phyloP scores from a whole-genome alignment of 2,888 invertebrate species.

The Nysson spinosus region DNA sequence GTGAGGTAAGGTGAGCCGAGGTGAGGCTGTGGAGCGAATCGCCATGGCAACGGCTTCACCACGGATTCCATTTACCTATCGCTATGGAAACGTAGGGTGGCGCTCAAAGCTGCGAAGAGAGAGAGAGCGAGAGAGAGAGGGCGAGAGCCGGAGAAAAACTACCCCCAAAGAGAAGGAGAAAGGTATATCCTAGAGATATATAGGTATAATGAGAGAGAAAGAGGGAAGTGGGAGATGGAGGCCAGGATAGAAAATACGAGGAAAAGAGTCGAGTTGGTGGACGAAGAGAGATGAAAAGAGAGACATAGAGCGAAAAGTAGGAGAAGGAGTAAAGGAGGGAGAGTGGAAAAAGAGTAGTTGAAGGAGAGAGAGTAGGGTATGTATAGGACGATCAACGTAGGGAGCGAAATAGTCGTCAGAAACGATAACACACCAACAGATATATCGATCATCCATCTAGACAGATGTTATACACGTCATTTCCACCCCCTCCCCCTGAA shows the following conservation, averaged over 20 bases:
- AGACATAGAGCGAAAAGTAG: conserved; percentile 37
- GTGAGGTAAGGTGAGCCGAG: conserved; percentile 66
- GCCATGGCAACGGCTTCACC: conserved; percentile 76
- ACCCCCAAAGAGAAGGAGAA: conserved; percentile 34
- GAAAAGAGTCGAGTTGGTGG: too few species aligned
- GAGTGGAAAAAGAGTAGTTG: conserved; percentile 44
- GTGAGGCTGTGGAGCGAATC: conserved; percentile 71
- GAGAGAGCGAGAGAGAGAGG: conserved; percentile 48
- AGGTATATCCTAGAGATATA: not conserved
- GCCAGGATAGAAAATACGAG: conserved; percentile 14
- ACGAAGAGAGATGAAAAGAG: conserved; percentile 41
- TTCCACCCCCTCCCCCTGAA: conserved; percentile 28
- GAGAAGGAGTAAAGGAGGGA: conserved; percentile 29
- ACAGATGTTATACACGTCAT: conserved; percentile 43
- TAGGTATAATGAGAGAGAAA: conserved; percentile 11
- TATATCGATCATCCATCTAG: conserved; percentile 68
- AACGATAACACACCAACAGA: conserved; percentile 69
- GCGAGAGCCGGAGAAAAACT: conserved; percentile 31
- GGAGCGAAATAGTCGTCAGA: conserved; percentile 60
- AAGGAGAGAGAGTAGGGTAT: conserved; percentile 41
- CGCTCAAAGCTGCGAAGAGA: conserved; percentile 69
- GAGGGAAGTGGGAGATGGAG: conserved; percentile 18
- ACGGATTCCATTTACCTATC: conserved; percentile 77
- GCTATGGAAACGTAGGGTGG: conserved; percentile 76
- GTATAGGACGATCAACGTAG: conserved; percentile 44